Conservation (phyloP, 2,888 invertebrate species). For the Trichopoda pennipes region DNA sequence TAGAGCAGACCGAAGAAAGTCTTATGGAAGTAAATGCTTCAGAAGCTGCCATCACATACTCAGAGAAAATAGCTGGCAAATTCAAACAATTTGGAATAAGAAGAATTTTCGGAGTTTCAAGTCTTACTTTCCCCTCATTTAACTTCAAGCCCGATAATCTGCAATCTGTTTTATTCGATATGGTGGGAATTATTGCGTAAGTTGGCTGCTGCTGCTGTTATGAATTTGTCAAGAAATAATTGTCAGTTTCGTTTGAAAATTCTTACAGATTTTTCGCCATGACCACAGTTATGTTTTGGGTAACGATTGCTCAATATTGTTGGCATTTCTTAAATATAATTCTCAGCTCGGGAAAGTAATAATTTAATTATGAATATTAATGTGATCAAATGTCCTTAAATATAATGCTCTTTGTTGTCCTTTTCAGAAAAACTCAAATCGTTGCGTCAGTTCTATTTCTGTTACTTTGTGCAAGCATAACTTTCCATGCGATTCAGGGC, state of each 20-base stretch:
- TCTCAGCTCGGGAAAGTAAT: conserved; percentile 65
- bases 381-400: too few relatives aligned
- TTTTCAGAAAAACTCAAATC: conserved; percentile 59
- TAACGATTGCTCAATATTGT: conserved; percentile 70
- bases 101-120: background rate
- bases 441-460: conserved; percentile 28
- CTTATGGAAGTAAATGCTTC: too few relatives aligned
- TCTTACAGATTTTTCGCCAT: conserved; percentile 73
- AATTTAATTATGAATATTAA: background rate
- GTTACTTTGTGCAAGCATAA: conserved; percentile 49
- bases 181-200: conserved; percentile 67
- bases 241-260: background rate
- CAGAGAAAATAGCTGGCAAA: background rate
- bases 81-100: background rate
- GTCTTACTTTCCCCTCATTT: background rate
- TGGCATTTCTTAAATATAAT: conserved; percentile 59
- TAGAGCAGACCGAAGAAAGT: too few relatives aligned
- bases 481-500: conserved; percentile 30
- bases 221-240: conserved; percentile 4
- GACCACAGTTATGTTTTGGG: conserved; percentile 74
- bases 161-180: conserved; percentile 48
- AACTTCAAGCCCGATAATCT: conserved; percentile 22
- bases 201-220: background rate
- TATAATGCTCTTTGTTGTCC: background rate
- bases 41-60: too few relatives aligned